Evolutionary conservation across 2,113 vertebrate genomes (phyloP), one percentile per base, ranked within the genome.

Genomic region (Marmota monax): DNA sequence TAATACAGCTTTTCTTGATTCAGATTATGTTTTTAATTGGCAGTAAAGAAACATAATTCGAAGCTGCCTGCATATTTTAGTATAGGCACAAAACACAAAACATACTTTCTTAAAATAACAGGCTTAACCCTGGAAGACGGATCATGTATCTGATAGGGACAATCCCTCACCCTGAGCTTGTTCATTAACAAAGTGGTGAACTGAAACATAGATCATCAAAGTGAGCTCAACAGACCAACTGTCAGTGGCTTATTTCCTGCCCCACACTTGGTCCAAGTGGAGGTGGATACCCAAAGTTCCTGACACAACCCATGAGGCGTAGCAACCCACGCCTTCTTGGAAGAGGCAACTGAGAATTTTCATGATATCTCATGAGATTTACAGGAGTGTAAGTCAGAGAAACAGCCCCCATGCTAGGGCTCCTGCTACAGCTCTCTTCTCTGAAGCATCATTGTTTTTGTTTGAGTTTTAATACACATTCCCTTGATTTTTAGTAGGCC

Each of bases 51-150:
- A 51, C 27, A 6, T 39, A 88, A 92, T 61, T 84, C 27, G 45
- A 92, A 84, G 29, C 3, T 61, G 25, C 25, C 29, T 96, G 88
- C n/a, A 61, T 92, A 90, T 34, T 87, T 96, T 51, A 92, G 10
- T 42, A 39, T 1, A 34, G 77, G 11, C 32, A 77, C 4, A 65
- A 95, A 74, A 51, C 32, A 69, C 34, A 69, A 61, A 61, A 61
- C 27, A 45, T 63, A 23, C 17, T 61, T 82, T 77, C 72, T 77
- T 73, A 78, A 88, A 69, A 67, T 39, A 72, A 22, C 14, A 94
- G 37, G 25, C 48, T 87, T 72, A 13, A 42, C 27, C 48, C 76
- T 48, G 84, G 72, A 34, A 69, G 11, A 39, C 4, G 20, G 2
- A 27, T 37, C 48, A 48, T 4, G 14, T n/a, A 58, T 61, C 63